Evolutionary conservation across 2,888 invertebrate genomes (phyloP), one percentile per base, ranked within the genome.

Genomic region (Ferdinandea cuprea): DNA sequence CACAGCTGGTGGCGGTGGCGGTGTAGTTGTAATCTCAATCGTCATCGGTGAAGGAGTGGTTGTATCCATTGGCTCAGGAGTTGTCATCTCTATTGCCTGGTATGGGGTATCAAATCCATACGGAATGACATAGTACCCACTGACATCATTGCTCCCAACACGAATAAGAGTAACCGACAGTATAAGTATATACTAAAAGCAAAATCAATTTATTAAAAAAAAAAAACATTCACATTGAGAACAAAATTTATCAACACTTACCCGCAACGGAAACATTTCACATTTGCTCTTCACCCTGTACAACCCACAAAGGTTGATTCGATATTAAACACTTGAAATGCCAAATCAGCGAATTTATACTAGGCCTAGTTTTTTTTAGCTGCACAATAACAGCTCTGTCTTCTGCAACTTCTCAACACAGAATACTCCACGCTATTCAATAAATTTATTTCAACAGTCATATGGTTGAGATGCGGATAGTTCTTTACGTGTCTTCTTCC

Each of bases 201-300:
- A 13, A 71, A 50, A 30, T n/a, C 0, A 28, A 59, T 35, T 3
- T n/a, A 13, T 15, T 21, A n/a, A n/a, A n/a, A n/a, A n/a, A n/a
- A n/a, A n/a, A 17, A 9, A 9, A 42, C 4, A 13, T 44, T 25
- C 6, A 17, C n/a, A 13, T 61, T 6, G n/a, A n/a, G 37, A 42
- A 11, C 28, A 1, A 13, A 46, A 42, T 3, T 0, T 9, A n/a
- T 17, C 1, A 35, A n/a, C n/a, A 81, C 76, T 76, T 59, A 81
- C 80, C 21, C 32, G 63, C 25, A 71, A 32, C 9, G 69, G 28
- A 66, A 72, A 17, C 78, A 79, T 79, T 50, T 72, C 35, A 42
- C 63, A 40, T 68, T 6, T 76, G 13, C 15, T 35, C n/a, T 63
- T 52, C 19, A 5, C 30, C 46, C 46, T 48, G 13, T 46, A 48